Conservation (phyloP, 2,113 vertebrate species). For the Tragelaphus imberbis region DNA sequence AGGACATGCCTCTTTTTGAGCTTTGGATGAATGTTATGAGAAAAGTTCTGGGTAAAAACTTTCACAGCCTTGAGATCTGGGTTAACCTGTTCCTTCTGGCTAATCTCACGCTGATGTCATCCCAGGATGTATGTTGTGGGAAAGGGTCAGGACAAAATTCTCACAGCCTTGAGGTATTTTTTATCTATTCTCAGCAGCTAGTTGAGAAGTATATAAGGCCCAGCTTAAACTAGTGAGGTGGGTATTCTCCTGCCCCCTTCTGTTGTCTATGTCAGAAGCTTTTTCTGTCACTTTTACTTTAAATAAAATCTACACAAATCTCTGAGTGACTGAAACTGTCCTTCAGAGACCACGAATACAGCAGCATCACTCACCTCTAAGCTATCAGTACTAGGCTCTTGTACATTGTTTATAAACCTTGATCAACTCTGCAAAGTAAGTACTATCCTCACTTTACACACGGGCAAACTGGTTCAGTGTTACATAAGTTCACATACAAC, state of each 20-base stretch:
- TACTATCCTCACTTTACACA: neutral
- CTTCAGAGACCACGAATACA: neutral
- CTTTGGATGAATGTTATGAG: neutral
- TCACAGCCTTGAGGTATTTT: neutral
- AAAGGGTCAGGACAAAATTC: neutral
- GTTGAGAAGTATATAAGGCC: neutral
- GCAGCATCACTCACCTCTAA: neutral
- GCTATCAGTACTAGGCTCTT: neutral
- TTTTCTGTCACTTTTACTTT: neutral
- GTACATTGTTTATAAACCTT: constrained; percentile 18
- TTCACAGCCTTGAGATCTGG: neutral
- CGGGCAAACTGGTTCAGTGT: neutral
- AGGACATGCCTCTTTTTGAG: neutral
- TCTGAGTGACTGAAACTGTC: neutral
- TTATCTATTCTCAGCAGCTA: neutral
- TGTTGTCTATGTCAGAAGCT: neutral
- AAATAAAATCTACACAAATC: neutral
- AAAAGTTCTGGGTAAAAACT: neutral
- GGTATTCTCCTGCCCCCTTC: neutral
- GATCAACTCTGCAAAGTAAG: neutral
- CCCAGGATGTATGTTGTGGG: neutral
- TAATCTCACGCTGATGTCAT: neutral
- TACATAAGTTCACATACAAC: neutral
- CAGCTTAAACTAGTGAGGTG: neutral
- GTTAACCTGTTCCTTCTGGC: neutral